A percentile compares a stretch with the other conserved stretches of the same genome.
These are phyloP conservation scores for Crypturellus tataupa DNA, from an alignment of 2,797 vertebrate genomes.

Conservation along the genomic window DNA sequence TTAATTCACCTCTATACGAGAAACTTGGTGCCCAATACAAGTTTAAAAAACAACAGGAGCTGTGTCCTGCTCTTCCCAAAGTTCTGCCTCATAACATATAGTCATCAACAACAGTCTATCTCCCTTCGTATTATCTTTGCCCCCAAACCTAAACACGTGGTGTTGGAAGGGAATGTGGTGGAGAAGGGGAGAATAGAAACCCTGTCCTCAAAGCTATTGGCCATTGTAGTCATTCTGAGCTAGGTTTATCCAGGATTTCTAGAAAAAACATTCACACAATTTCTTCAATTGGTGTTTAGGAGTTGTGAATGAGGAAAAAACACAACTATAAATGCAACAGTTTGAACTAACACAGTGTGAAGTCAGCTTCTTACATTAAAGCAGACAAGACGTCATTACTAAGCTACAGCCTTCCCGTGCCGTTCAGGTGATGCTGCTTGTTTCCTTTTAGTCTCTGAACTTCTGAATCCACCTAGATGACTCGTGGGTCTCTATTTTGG, in stretches of 20 bases:
- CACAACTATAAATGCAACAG: not conserved
- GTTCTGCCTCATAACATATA: not conserved
- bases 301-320: not conserved
- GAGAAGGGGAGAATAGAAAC: not conserved
- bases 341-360: constrained; percentile 9
- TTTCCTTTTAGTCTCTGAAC: not conserved
- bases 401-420: constrained; percentile 2
- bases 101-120: not conserved
- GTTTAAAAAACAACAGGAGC: not conserved
- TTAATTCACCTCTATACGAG: not conserved
- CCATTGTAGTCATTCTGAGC: accelerated
- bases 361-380: not conserved
- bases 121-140: not conserved
- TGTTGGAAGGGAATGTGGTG: accelerated
- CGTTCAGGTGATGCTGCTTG: not conserved
- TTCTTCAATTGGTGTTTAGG: not conserved
- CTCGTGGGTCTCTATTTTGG: not conserved
- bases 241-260: not conserved
- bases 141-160: not conserved
- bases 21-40: not conserved
- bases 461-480: not conserved
- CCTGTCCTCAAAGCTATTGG: not conserved
- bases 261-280: not conserved
- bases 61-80: not conserved
- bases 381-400: constrained; percentile 21